phyloP scores from a whole-genome alignment of 2,797 vertebrate genomes.

The Hyperoplus immaculatus region DNA sequence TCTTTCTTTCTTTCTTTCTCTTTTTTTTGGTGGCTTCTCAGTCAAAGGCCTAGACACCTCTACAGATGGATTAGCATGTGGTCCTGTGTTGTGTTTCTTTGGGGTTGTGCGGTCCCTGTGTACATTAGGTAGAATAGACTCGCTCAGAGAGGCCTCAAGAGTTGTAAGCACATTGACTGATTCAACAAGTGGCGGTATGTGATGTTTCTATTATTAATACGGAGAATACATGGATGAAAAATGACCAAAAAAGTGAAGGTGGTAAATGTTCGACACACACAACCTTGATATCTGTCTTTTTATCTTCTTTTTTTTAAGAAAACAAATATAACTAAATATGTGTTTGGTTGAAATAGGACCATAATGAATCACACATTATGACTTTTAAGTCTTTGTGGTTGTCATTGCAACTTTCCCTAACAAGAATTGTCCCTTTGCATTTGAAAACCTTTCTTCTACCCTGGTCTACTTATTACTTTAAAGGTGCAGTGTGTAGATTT shows the following conservation, averaged over 20 bases:
- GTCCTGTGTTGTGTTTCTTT: constrained; percentile 56
- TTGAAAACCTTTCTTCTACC: constrained; percentile 45
- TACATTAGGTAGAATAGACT: constrained; percentile 68
- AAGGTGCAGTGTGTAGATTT: too few relatives aligned
- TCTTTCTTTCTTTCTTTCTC: background rate
- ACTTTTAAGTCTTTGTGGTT: constrained; percentile 73
- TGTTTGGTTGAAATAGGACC: constrained; percentile 64
- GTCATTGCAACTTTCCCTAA: constrained; percentile 78
- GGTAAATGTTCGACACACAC: constrained; percentile 56
- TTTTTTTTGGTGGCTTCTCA: constrained; percentile 68
- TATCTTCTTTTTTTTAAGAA: constrained; percentile 30
- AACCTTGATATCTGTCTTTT: constrained; percentile 28
- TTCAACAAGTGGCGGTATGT: constrained; percentile 62
- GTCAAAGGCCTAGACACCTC: constrained; percentile 55
- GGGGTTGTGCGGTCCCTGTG: constrained; percentile 48
- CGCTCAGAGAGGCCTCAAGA: constrained; percentile 70
- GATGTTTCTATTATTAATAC: constrained; percentile 56
- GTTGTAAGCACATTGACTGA: constrained; percentile 77
- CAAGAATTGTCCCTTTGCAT: constrained; percentile 70
- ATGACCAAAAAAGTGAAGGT: constrained; percentile 48
- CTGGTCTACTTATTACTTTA: too few relatives aligned
- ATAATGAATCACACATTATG: constrained; percentile 61
- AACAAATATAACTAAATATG: constrained; percentile 47
- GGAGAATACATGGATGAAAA: constrained; percentile 56
- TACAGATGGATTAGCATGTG: constrained; percentile 47